phyloP scores from a whole-genome alignment of 2,888 invertebrate genomes.

The Branchellion lobata region DNA sequence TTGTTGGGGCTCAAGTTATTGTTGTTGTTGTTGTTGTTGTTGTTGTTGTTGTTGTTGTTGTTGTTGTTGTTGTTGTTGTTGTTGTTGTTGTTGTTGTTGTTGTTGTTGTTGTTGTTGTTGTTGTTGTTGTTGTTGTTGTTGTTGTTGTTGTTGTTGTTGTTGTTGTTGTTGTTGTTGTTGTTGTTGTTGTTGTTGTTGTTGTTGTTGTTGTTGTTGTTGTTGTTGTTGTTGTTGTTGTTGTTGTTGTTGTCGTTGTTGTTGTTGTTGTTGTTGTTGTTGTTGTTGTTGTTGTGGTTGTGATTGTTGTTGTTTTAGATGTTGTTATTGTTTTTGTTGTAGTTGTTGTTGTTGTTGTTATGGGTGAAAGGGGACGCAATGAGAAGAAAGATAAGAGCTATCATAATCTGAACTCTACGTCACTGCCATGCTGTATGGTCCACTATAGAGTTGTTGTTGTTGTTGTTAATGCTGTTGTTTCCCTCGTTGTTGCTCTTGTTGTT shows the following conservation, averaged over 20 bases:
- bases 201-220: background rate
- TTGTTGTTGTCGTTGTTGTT: background rate
- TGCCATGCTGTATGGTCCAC: no score
- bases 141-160: background rate
- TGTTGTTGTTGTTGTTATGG: background rate
- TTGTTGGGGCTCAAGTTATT: background rate
- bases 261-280: background rate
- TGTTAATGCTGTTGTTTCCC: no score
- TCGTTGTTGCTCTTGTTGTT: no score
- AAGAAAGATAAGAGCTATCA: no score
- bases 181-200: background rate
- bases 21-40: slow-evolving; percentile 1
- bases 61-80: slow-evolving; percentile 5
- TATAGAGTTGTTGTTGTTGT: no score
- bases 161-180: background rate
- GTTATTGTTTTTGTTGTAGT: background rate
- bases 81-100: background rate
- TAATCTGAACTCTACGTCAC: no score
- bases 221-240: background rate
- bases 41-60: background rate
- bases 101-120: background rate
- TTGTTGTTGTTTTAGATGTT: background rate
- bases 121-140: background rate
- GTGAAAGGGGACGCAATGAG: no score
- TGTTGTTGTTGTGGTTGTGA: background rate